phyloP scores from a whole-genome alignment of 1,140 invertebrate species.

The Aphis craccivora region DNA sequence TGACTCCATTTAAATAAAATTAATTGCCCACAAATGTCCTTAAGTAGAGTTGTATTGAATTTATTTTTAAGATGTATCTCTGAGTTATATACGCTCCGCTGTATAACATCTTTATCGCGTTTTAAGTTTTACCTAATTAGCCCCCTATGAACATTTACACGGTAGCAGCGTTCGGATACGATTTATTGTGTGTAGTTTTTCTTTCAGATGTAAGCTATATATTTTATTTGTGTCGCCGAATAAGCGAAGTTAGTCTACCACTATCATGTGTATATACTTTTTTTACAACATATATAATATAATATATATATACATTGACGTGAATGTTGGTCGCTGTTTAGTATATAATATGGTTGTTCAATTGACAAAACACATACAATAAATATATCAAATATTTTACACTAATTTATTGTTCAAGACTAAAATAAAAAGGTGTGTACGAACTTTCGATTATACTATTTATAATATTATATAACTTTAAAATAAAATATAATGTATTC shows the following conservation, averaged over 20 bases:
- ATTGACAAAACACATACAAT: too few species aligned
- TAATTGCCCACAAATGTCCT: slow-evolving; percentile 7
- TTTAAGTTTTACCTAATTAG: slow-evolving; percentile 25
- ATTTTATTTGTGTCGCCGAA: not conserved
- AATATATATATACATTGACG: too few species aligned
- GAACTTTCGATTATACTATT: too few species aligned
- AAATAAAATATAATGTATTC: too few species aligned
- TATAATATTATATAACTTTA: too few species aligned
- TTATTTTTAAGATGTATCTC: not conserved
- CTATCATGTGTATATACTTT: not conserved
- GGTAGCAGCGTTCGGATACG: not conserved
- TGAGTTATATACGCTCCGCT: not conserved
- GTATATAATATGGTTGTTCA: too few species aligned
- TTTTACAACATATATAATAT: too few species aligned
- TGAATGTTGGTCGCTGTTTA: too few species aligned
- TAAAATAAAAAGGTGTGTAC: too few species aligned
- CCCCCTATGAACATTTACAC: slow-evolving; percentile 17
- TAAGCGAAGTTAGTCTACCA: not conserved
- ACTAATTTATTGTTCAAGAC: too few species aligned
- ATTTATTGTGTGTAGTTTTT: not conserved
- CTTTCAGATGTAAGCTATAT: not conserved
- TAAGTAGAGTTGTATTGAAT: not conserved
- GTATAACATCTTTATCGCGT: slow-evolving; percentile 12
- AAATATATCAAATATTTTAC: too few species aligned
- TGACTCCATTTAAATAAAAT: slow-evolving; percentile 5